Percentiles rank a stretch among this genome's conserved stretches.
Evolutionary conservation across 2,113 vertebrate genomes (phyloP).

Genomic region (Ailuropoda melanoleuca): DNA sequence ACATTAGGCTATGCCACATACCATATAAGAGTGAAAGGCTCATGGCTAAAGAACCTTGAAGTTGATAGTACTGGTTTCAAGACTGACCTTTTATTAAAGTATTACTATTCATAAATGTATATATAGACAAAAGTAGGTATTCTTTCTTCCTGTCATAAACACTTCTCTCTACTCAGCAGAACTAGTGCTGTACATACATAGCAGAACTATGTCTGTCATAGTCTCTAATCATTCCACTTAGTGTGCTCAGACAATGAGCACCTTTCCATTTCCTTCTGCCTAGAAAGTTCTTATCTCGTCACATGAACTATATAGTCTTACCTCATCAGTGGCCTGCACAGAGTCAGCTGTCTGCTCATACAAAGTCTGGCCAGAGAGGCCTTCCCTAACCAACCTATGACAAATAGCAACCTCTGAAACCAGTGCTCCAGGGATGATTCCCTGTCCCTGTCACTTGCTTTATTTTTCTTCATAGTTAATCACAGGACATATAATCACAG

Average conservation of each 20-base stretch:
- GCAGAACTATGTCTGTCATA: background rate
- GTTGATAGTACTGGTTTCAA: background rate
- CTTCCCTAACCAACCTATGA: background rate
- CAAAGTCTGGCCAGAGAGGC: background rate
- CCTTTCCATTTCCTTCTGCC: background rate
- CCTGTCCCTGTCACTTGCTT: background rate
- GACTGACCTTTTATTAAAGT: background rate
- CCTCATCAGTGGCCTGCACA: background rate
- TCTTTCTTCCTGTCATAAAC: background rate
- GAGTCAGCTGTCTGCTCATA: background rate
- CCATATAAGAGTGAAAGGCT: background rate
- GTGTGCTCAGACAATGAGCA: background rate
- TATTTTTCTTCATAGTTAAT: background rate
- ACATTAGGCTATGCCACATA: background rate
- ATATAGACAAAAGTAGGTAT: background rate
- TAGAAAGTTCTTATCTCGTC: background rate
- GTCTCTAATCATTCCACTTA: background rate
- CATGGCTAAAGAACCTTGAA: background rate
- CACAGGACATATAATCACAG: background rate
- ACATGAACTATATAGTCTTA: background rate
- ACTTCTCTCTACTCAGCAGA: background rate
- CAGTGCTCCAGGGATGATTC: background rate
- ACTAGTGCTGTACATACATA: background rate
- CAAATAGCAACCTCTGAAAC: background rate
- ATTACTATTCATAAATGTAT: background rate